A percentile compares a stretch with the other conserved stretches of the same genome.
phyloP scores from a whole-genome alignment of 2,113 vertebrate genomes.

The Nycticebus coucang region DNA sequence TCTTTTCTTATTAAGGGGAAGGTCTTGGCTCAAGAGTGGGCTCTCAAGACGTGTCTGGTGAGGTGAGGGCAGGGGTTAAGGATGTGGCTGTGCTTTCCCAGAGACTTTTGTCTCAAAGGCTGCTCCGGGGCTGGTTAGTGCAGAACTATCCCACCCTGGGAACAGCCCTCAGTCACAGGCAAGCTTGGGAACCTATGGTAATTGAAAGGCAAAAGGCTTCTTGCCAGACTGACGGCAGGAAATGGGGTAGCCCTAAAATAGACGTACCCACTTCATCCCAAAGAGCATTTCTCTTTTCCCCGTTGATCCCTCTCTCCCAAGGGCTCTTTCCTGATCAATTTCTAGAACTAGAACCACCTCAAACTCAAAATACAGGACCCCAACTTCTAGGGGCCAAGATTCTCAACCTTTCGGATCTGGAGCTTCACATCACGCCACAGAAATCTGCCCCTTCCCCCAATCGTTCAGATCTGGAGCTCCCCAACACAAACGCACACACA shows the following conservation, averaged over 20 bases:
- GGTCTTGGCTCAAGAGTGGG: not conserved
- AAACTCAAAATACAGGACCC: not conserved
- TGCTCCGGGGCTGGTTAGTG: not conserved
- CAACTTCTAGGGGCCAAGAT: not conserved
- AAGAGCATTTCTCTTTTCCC: not conserved
- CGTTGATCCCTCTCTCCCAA: not conserved
- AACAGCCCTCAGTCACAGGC: not conserved
- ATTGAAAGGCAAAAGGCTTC: not conserved
- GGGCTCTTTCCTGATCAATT: not conserved
- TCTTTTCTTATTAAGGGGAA: not conserved
- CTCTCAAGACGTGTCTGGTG: not conserved
- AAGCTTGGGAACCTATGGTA: not conserved
- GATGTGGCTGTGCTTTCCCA: not conserved
- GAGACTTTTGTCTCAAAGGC: conserved; percentile 18
- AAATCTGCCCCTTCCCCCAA: not conserved
- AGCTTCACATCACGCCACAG: not conserved
- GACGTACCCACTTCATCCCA: not conserved
- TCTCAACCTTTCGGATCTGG: not conserved
- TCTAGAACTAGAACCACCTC: not conserved
- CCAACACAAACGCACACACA: not conserved
- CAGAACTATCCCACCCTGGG: not conserved
- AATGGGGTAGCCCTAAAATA: not conserved
- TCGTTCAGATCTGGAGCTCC: not conserved
- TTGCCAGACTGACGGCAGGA: conserved; percentile 19
- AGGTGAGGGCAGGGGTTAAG: not conserved